A percentile compares a stretch with the other conserved stretches of the same genome.
Evolutionary conservation across 2,113 vertebrate species (phyloP).

Genomic region (Tragelaphus buxtoni): DNA sequence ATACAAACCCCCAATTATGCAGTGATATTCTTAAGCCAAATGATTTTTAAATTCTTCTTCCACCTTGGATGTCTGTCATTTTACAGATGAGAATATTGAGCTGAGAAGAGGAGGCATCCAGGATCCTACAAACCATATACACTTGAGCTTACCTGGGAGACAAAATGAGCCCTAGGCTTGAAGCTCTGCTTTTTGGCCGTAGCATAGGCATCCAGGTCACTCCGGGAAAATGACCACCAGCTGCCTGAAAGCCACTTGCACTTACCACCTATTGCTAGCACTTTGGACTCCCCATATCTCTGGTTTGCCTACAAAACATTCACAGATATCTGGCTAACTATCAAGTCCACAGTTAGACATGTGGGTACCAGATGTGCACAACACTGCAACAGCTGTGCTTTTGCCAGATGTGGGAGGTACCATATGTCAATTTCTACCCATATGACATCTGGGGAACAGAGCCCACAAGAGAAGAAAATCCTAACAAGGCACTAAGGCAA

Average conservation of each 20-base stretch:
- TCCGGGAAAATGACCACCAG: background rate
- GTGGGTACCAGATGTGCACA: constrained; percentile 78
- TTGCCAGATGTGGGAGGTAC: constrained; percentile 70
- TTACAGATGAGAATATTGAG: background rate
- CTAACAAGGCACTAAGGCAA: background rate
- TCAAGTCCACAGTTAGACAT: constrained; percentile 74
- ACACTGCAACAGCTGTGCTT: constrained; percentile 76
- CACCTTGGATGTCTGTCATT: background rate
- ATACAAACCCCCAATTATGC: fast-evolving
- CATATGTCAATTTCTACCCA: constrained; percentile 62
- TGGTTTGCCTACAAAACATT: constrained; percentile 50
- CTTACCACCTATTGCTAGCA: background rate
- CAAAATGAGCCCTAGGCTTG: background rate
- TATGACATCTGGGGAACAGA: constrained; percentile 59
- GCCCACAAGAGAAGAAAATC: constrained; percentile 37
- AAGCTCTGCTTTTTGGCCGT: background rate
- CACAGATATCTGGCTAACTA: constrained; percentile 71
- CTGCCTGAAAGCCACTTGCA: background rate
- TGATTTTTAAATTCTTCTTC: background rate
- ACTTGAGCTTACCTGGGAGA: background rate
- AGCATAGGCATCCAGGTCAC: background rate
- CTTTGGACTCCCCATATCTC: background rate
- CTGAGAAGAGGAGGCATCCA: background rate
- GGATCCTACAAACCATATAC: background rate
- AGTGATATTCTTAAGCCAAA: background rate